phyloP scores from a whole-genome alignment of 2,113 vertebrate genomes.

The Aldabrachelys gigantea region DNA sequence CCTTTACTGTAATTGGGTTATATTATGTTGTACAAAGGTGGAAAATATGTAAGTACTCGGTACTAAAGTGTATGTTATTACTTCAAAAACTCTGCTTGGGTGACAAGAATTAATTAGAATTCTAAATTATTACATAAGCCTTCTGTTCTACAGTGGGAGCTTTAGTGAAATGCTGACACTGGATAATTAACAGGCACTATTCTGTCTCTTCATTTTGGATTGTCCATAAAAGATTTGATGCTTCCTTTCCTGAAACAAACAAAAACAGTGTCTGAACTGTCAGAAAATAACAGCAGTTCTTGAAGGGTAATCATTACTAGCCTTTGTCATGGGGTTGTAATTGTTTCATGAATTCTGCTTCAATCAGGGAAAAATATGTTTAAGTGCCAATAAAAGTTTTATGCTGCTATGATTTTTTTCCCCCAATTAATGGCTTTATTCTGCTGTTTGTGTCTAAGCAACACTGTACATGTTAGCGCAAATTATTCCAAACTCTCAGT shows the following conservation, averaged over 20 bases:
- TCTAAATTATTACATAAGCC: slow-evolving; percentile 37
- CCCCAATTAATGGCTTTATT: slow-evolving; percentile 68
- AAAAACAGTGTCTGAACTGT: slow-evolving; percentile 66
- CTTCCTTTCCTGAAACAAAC: slow-evolving; percentile 71
- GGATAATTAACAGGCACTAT: slow-evolving; percentile 37
- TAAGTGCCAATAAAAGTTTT: slow-evolving; percentile 77
- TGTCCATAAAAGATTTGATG: slow-evolving; percentile 44
- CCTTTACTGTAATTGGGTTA: neutral
- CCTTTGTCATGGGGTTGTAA: slow-evolving; percentile 64
- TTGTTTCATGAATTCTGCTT: slow-evolving; percentile 77
- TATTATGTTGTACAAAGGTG: neutral
- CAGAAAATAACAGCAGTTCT: slow-evolving; percentile 66
- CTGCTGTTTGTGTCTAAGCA: slow-evolving; percentile 66
- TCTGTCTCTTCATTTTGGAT: slow-evolving; percentile 36
- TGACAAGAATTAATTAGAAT: slow-evolving; percentile 50
- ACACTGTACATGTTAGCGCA: slow-evolving; percentile 53
- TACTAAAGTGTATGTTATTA: slow-evolving; percentile 4
- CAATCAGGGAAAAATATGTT: slow-evolving; percentile 73
- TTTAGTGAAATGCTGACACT: slow-evolving; percentile 38
- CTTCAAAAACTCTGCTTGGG: slow-evolving; percentile 31
- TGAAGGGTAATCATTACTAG: slow-evolving; percentile 73
- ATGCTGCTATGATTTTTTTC: slow-evolving; percentile 66
- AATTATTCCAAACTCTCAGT: slow-evolving; percentile 46
- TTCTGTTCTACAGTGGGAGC: slow-evolving; percentile 14
- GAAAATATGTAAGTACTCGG: neutral